Evolutionary conservation across 2,113 vertebrate species (phyloP), one percentile per base, ranked within the genome.

Genomic region (Podilymbus podiceps): DNA sequence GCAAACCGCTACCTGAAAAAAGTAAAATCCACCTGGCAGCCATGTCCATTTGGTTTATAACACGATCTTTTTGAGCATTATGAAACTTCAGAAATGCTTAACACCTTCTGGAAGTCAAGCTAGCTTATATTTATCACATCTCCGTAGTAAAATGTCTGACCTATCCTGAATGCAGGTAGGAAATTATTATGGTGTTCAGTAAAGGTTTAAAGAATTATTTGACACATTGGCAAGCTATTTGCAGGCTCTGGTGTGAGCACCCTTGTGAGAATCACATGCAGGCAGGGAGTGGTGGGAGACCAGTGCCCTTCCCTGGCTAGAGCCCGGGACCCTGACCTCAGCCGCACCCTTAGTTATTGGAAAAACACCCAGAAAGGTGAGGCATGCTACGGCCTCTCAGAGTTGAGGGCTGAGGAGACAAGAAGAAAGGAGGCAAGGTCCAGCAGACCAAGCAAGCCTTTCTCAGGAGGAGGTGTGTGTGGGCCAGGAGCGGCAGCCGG

Each of bases 401-500:
- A 14, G 28, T 27, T 21, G 56, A n/a, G 33, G 66, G 27, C 17
- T 1, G 3, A 28, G 44, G 12, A 19, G 24, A 8, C 0, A 2
- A 6, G 10, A 27, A 67, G 28, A 31, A 52, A 42, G 67, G 21
- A 73, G 27, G 5, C 5, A 38, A 67, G 19, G 22, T 18, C 25
- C 20, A 18, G 17, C 27, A 49, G 46, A 8, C 3, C 22, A 4
- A 38, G 47, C 15, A 6, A 53, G 2, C 1, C 1, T 35, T 33
- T 27, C 49, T n/a, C 28, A 55, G 0, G 5, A 40, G 22, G 6
- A 7, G 19, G 0, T 3, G 5, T 15, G 25, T 0, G 2, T 1
- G 12, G 8, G 9, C 4, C 3, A 0, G 42, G 21, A 68, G 24
- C 27, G 8, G 46, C 7, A 19, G 42, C 5, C 19, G 4, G 15